Conservation (phyloP, 2,113 vertebrate genomes). For the Rhagologus leucostigma region DNA sequence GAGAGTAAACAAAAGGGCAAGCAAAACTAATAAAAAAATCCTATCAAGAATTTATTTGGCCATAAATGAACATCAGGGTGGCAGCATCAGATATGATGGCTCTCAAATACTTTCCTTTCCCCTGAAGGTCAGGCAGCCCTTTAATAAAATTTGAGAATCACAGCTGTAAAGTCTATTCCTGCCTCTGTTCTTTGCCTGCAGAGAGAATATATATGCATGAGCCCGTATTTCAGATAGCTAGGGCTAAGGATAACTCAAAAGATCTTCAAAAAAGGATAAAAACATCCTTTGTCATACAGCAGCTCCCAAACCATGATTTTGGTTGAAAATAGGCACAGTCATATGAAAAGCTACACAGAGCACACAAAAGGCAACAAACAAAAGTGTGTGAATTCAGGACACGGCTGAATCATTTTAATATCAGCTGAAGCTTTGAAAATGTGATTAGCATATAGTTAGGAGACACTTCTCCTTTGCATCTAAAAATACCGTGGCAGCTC, state of each 20-base stretch:
- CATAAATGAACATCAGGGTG: conserved; percentile 16
- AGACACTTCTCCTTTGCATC: conserved; percentile 2
- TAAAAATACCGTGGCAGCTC: background rate
- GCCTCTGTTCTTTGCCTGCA: conserved; percentile 1
- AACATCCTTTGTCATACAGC: background rate
- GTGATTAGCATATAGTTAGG: conserved; percentile 26
- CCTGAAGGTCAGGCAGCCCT: conserved; percentile 43
- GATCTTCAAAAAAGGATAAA: conserved; percentile 37
- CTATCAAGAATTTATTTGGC: conserved; percentile 7
- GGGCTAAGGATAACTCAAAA: background rate
- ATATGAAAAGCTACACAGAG: background rate
- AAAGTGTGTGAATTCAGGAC: conserved; percentile 4
- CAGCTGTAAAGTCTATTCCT: conserved; percentile 12
- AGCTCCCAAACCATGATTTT: background rate
- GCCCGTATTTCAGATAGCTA: background rate
- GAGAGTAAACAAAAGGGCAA: background rate
- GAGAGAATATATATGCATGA: conserved; percentile 13
- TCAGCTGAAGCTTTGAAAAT: conserved; percentile 35
- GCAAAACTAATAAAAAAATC: conserved; percentile 4
- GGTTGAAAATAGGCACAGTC: background rate
- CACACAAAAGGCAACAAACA: conserved; percentile 19
- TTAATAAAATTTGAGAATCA: conserved; percentile 42
- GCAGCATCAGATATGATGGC: background rate
- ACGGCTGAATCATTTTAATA: background rate
- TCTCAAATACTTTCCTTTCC: background rate